These are phyloP conservation scores for Alviniconcha strummeri DNA, from an alignment of 2,888 invertebrate genomes.

Conservation along the genomic window DNA sequence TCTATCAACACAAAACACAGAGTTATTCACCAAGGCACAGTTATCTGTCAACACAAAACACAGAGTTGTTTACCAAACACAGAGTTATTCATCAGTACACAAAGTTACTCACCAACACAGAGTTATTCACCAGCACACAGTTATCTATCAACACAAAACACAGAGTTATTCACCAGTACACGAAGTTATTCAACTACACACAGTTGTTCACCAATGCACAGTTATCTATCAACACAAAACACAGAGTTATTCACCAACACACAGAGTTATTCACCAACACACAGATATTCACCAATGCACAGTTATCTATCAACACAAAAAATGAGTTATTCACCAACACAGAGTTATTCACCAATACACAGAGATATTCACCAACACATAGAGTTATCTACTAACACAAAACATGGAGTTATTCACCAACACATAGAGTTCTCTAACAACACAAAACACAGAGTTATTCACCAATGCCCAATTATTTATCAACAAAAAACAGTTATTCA, in stretches of 20 bases:
- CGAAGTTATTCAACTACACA: neutral
- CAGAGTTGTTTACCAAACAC: neutral
- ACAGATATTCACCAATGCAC: neutral
- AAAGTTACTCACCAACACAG: neutral
- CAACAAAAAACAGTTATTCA: neutral
- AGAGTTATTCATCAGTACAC: neutral
- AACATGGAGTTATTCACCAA: neutral
- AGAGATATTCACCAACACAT: neutral
- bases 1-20: neutral
- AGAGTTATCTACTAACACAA: too few species aligned
- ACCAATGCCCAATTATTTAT: neutral
- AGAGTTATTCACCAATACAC: neutral
- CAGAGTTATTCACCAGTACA: neutral
- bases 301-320: neutral
- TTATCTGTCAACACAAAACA: neutral
- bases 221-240: neutral
- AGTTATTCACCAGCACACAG: neutral
- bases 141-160: neutral
- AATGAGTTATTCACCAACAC: neutral
- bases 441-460: neutral
- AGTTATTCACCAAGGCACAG: neutral
- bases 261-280: neutral
- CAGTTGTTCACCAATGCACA: neutral
- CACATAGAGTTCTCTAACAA: neutral
- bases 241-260: neutral